phyloP scores from a whole-genome alignment of 2,888 invertebrate species.

The Phalera bucephala region DNA sequence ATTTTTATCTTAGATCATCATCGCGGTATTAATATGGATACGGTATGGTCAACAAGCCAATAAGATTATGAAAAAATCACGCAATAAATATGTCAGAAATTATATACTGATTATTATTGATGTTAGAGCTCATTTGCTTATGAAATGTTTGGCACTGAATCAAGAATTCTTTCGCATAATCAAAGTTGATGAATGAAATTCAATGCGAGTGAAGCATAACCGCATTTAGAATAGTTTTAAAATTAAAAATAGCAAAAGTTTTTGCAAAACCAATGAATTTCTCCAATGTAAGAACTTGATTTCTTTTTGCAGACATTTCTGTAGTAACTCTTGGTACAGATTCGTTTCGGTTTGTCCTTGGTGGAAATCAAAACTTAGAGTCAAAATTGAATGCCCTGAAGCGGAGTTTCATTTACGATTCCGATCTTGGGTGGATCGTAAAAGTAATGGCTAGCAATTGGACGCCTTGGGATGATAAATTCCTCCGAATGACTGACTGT shows the following conservation, averaged over 20 bases:
- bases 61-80: neutral
- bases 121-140: slow-evolving; percentile 23
- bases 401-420: slow-evolving; percentile 31
- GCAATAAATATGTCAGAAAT: slow-evolving; percentile 16
- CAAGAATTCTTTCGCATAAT: slow-evolving; percentile 30
- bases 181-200: slow-evolving; percentile 12
- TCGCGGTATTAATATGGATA: no score
- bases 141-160: slow-evolving; percentile 33
- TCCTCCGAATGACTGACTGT: slow-evolving; percentile 18
- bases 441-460: slow-evolving; percentile 31
- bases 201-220: slow-evolving; percentile 5
- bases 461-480: slow-evolving; percentile 27
- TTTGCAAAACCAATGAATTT: slow-evolving; percentile 44
- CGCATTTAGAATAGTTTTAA: slow-evolving; percentile 13
- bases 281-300: slow-evolving; percentile 33
- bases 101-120: slow-evolving; percentile 15
- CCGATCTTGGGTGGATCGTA: slow-evolving; percentile 26
- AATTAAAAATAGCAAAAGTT: slow-evolving; percentile 22
- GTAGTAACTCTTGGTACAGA: slow-evolving; percentile 4
- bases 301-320: slow-evolving; percentile 9
- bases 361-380: slow-evolving; percentile 33
- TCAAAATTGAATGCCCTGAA: slow-evolving; percentile 29
- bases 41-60: neutral
- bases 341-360: slow-evolving; percentile 19
- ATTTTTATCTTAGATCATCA: no score